Base-by-base conservation (phyloP, 2,113 vertebrate species). In the Toxotes chatareus region DNA sequence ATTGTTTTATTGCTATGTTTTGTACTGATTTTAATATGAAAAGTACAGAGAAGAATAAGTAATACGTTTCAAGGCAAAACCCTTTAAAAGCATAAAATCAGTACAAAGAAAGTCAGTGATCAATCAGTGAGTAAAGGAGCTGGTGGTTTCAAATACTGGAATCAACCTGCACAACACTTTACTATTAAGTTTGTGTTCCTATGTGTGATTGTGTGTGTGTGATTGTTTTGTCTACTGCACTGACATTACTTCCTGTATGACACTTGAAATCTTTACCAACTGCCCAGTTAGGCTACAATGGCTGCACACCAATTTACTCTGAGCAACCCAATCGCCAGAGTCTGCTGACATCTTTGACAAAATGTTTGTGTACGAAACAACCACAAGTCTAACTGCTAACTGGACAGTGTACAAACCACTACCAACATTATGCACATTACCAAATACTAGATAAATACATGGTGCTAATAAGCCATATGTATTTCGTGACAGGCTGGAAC, bases 51-150 rank as follows among this genome's bases (percentile, higher is more conserved):
- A 36, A 36, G 36, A 36, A 36, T 36, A 21, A 17, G 44, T 11
- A 66, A 79, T 62, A 59, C 56, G 56, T 46, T 47, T 55, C 38
- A n/a, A 72, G 12, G 46, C 57, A 69, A 85, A 85, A 68, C 12
- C 40, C 2, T 16, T 72, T 63, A 71, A 70, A 88, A 69, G 61
- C 57, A 72, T 65, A 62, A 44, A 75, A 83, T 81, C 83, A 72
- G 82, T 69, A 55, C 32, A 57, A 75, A 40, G 59, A 70, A 40
- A 40, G 38, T 40, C 55, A 56, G 55, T 13, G 27, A 23, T 27
- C 21, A 64, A 62, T 59, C n/a, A 27, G 60, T 63, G 31, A 53
- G 57, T 66, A 55, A 65, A 53, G 16, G 27, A 27, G 27, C 1
- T 8, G 4, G 11, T 40, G 27, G 19, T 42, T 55, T 7, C 8